phyloP scores from a whole-genome alignment of 2,797 vertebrate genomes.

The Hippocampus kuda region DNA sequence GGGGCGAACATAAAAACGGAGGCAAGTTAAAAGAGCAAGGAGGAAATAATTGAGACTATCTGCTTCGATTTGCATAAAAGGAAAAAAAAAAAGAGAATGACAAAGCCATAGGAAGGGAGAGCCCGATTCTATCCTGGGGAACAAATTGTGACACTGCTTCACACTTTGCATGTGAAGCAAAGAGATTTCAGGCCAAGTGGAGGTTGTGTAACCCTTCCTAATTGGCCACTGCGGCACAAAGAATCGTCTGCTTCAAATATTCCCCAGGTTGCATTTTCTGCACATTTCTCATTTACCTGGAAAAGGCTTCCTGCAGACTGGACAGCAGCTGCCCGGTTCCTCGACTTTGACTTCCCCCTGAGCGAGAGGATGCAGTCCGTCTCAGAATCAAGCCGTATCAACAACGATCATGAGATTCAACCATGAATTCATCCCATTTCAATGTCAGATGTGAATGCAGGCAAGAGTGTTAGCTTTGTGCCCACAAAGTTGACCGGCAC shows the following conservation, averaged over 20 bases:
- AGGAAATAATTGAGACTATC: background rate
- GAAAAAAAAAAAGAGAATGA: slow-evolving; percentile 2
- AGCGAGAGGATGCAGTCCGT: slow-evolving; percentile 6
- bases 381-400: background rate
- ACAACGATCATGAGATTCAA: no score
- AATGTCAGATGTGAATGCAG: no score
- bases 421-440: no score
- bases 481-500: no score
- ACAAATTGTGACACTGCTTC: slow-evolving; percentile 40
- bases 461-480: no score
- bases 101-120: slow-evolving; percentile 12
- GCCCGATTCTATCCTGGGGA: slow-evolving; percentile 11
- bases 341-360: slow-evolving; percentile 75
- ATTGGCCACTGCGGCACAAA: slow-evolving; percentile 28
- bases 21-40: background rate
- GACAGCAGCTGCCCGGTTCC: slow-evolving; percentile 76
- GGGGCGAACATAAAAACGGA: background rate
- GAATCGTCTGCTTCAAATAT: background rate
- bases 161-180: slow-evolving; percentile 29
- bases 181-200: slow-evolving; percentile 34
- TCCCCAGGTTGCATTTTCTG: background rate
- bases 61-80: slow-evolving; percentile 13
- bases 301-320: slow-evolving; percentile 67
- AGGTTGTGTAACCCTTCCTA: slow-evolving; percentile 39
- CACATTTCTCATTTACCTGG: slow-evolving; percentile 49